Percentiles rank a stretch among this genome's conserved stretches.
Conservation (phyloP, 2,113 vertebrate genomes). For the Podarcis raffonei region DNA sequence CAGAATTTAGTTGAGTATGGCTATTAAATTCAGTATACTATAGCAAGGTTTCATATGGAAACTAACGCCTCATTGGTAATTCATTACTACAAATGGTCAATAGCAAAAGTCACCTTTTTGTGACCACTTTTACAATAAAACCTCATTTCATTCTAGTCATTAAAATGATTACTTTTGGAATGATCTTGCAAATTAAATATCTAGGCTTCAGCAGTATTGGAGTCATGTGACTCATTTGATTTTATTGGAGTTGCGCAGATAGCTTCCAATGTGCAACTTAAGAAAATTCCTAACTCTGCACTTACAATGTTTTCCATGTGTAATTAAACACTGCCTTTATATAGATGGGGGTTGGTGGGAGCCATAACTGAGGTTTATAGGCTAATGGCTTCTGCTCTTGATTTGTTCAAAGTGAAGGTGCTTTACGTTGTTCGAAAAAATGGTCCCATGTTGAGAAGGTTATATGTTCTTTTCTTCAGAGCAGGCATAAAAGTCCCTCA, state of each 20-base stretch:
- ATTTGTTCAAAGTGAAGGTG: slow-evolving; percentile 42
- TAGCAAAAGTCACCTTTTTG: background rate
- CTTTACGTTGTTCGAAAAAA: slow-evolving; percentile 52
- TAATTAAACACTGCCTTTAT: slow-evolving; percentile 63
- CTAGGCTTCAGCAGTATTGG: slow-evolving; percentile 8
- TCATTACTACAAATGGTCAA: background rate
- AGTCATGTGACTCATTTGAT: slow-evolving; percentile 31
- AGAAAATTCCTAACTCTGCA: slow-evolving; percentile 38
- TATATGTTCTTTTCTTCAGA: slow-evolving; percentile 48
- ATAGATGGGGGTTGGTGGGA: background rate
- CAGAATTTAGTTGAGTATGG: background rate
- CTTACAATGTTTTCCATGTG: slow-evolving; percentile 54
- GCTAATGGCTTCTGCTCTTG: slow-evolving; percentile 60
- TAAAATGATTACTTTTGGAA: background rate
- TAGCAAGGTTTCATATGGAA: background rate
- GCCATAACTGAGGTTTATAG: slow-evolving; percentile 46
- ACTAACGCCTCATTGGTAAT: background rate
- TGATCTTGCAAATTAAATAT: background rate
- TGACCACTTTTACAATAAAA: background rate
- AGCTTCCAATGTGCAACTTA: slow-evolving; percentile 34
- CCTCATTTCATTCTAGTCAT: background rate
- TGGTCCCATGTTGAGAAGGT: slow-evolving; percentile 42
- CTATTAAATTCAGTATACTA: background rate
- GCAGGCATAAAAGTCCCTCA: background rate
- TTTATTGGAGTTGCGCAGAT: slow-evolving; percentile 1